phyloP scores from a whole-genome alignment of 2,113 vertebrate genomes.

The Oryzias woworae region DNA sequence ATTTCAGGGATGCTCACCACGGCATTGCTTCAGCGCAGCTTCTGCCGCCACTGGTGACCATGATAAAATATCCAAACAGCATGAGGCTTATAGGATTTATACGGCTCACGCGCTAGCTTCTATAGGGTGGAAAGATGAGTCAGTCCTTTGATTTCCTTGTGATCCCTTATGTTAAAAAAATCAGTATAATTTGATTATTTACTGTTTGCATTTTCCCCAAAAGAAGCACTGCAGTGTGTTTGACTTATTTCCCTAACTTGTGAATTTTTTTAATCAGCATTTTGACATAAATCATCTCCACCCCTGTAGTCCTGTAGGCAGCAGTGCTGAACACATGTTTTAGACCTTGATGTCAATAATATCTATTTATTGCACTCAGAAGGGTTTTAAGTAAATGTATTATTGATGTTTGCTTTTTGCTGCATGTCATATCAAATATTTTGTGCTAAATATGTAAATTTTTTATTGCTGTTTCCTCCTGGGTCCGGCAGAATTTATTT shows the following conservation, averaged over 20 bases:
- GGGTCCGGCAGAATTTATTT: background rate
- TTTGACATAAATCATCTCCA: too few relatives aligned
- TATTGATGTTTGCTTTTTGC: slow-evolving; percentile 4
- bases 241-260: background rate
- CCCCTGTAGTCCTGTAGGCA: too few relatives aligned
- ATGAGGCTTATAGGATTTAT: slow-evolving; percentile 7
- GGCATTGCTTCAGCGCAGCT: background rate
- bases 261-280: background rate
- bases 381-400: background rate
- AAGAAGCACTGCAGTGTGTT: too few relatives aligned
- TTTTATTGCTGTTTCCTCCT: background rate
- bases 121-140: slow-evolving; percentile 3
- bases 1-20: slow-evolving; percentile 4
- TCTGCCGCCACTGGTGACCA: slow-evolving; percentile 6
- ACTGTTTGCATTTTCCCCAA: background rate
- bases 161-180: background rate
- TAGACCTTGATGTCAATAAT: background rate
- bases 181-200: slow-evolving; percentile 2
- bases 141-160: background rate
- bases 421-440: background rate
- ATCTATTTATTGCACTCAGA: background rate
- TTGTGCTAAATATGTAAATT: background rate
- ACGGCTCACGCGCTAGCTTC: background rate
- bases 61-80: slow-evolving; percentile 9
- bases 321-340: background rate